A percentile compares a stretch with the other conserved stretches of the same genome.
phyloP scores from a whole-genome alignment of 2,888 invertebrate species.

The Celastrina argiolus region DNA sequence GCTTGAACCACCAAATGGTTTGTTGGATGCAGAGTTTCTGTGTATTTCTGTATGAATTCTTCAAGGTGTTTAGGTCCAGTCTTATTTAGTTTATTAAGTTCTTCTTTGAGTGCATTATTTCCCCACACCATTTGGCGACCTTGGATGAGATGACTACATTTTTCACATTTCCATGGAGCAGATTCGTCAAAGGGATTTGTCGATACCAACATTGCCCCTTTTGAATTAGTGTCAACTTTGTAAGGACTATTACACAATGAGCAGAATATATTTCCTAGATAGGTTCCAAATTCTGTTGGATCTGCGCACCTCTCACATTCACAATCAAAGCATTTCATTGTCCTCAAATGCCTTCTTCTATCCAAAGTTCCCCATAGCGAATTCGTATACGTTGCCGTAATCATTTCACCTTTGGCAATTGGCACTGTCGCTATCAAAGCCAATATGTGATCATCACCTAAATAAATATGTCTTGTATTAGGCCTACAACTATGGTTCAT shows the following conservation, averaged over 20 bases:
- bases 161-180: slow-evolving; percentile 81
- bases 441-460: slow-evolving; percentile 78
- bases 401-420: slow-evolving; percentile 81
- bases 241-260: slow-evolving; percentile 77
- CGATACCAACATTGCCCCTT: slow-evolving; percentile 76
- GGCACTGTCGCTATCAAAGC: slow-evolving; percentile 80
- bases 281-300: slow-evolving; percentile 82
- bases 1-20: slow-evolving; percentile 83
- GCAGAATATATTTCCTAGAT: slow-evolving; percentile 81
- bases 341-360: slow-evolving; percentile 78
- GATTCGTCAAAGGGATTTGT: slow-evolving; percentile 78
- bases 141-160: slow-evolving; percentile 77
- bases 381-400: slow-evolving; percentile 84
- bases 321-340: slow-evolving; percentile 83
- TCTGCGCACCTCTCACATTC: slow-evolving; percentile 82
- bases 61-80: slow-evolving; percentile 76
- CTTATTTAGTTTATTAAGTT: slow-evolving; percentile 75
- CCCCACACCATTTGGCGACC: slow-evolving; percentile 79
- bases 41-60: slow-evolving; percentile 80
- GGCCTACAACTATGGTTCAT: slow-evolving; percentile 85
- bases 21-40: slow-evolving; percentile 80
- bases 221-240: slow-evolving; percentile 36
- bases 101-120: slow-evolving; percentile 79
- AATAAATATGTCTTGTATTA: slow-evolving; percentile 83
- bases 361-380: slow-evolving; percentile 83